Evolutionary conservation across 2,888 invertebrate genomes (phyloP).

Genomic region (Leptopilina drosophilae): DNA sequence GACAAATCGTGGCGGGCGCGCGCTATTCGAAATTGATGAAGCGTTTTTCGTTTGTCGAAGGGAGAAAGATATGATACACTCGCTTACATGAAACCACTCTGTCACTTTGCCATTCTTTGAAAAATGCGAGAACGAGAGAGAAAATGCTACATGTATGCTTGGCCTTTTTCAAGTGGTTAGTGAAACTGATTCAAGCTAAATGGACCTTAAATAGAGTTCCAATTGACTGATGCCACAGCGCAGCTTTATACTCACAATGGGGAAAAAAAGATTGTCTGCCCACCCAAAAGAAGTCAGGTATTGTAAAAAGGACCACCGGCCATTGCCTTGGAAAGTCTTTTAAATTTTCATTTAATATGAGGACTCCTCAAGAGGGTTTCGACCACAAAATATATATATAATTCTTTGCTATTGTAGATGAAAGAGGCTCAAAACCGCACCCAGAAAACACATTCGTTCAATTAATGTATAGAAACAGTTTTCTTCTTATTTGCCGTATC

Average conservation of each 20-base stretch:
- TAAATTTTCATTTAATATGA: conserved; percentile 30
- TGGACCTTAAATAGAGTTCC: conserved; percentile 70
- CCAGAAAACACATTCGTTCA: no score
- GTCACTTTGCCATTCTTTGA: conserved; percentile 35
- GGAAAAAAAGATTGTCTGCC: conserved; percentile 45
- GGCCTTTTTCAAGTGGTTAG: conserved; percentile 59
- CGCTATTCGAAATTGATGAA: conserved; percentile 46
- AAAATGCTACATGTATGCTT: neutral
- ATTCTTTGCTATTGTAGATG: neutral
- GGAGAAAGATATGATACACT: conserved; percentile 32
- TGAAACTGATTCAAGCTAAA: conserved; percentile 69
- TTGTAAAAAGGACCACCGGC: conserved; percentile 25
- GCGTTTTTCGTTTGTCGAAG: conserved; percentile 33
- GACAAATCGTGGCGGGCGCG: conserved; percentile 56
- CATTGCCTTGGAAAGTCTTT: conserved; percentile 37
- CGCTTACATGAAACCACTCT: conserved; percentile 18
- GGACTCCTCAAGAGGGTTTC: neutral
- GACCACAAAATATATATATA: conserved; percentile 12
- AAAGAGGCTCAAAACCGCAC: conserved; percentile 1
- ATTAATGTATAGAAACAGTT: no score
- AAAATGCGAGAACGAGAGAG: conserved; percentile 25
- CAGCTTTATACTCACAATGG: conserved; percentile 57
- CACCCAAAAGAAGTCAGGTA: conserved; percentile 38
- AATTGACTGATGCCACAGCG: conserved; percentile 61
- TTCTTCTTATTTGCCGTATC: no score